These are phyloP conservation scores for Acrobasis repandana DNA, from an alignment of 2,888 invertebrate species.

Conservation along the genomic window DNA sequence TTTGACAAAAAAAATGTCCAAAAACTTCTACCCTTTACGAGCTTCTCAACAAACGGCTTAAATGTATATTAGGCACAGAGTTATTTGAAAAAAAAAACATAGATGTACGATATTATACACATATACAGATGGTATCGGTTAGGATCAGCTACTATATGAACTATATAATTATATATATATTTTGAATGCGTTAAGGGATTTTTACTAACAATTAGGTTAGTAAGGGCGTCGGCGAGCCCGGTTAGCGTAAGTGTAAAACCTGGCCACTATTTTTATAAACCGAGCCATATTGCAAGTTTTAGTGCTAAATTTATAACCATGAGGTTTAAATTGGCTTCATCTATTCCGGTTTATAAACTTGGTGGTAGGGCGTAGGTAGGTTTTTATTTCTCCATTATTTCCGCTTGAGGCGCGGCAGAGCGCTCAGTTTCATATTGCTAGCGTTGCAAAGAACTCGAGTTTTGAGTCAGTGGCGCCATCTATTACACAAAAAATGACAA, in stretches of 20 bases:
- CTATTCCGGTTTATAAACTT: no score
- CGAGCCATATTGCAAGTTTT: no score
- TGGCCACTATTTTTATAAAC: no score
- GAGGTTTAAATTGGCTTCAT: no score
- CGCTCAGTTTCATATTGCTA: conserved; percentile 31
- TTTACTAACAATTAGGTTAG: conserved; percentile 79
- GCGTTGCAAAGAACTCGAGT: conserved; percentile 2
- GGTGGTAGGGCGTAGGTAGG: conserved; percentile 42
- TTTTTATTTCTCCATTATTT: conserved; percentile 47
- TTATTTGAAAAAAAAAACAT: conserved; percentile 66
- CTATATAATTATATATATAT: conserved; percentile 73
- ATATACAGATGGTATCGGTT: conserved; percentile 67
- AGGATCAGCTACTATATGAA: conserved; percentile 70
- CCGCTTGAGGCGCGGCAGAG: conserved; percentile 27
- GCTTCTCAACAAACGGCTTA: conserved; percentile 77
- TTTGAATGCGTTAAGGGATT: conserved; percentile 81
- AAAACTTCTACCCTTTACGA: conserved; percentile 67
- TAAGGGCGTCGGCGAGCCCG: conserved; percentile 45
- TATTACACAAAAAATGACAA: background rate
- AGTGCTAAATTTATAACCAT: no score
- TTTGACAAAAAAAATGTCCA: conserved; percentile 58
- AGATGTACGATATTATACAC: conserved; percentile 76
- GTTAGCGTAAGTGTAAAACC: conserved; percentile 33
- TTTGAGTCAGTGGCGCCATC: conserved; percentile 2
- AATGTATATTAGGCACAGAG: conserved; percentile 81